phyloP scores from a whole-genome alignment of 2,113 vertebrate genomes.

The Rhinopithecus roxellana region DNA sequence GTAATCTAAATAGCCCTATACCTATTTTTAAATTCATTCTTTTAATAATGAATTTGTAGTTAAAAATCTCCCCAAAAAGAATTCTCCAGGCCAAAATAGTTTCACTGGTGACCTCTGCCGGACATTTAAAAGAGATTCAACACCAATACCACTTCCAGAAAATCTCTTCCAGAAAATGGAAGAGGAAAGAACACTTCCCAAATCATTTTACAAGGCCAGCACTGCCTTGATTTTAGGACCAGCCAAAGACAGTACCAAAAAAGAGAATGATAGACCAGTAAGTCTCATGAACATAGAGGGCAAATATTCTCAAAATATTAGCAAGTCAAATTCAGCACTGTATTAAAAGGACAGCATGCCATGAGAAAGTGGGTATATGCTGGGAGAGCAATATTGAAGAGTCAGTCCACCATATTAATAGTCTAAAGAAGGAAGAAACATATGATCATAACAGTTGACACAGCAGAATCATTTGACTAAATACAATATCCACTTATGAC shows the following conservation, averaged over 20 bases:
- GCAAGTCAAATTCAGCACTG: neutral
- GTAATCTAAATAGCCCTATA: neutral
- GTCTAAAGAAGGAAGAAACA: neutral
- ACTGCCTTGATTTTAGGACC: neutral
- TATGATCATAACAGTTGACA: neutral
- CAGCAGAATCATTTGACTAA: conserved; percentile 8
- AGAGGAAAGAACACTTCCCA: neutral
- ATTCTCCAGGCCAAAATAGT: neutral
- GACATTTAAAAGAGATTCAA: neutral
- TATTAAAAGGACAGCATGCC: neutral
- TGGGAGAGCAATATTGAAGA: neutral
- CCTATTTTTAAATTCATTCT: neutral
- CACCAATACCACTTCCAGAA: neutral
- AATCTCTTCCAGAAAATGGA: neutral
- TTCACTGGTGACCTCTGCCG: neutral
- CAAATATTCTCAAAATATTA: neutral
- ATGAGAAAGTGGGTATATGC: neutral
- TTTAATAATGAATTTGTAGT: neutral
- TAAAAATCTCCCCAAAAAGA: neutral
- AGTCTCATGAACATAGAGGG: neutral
- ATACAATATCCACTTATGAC: neutral
- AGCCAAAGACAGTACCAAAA: neutral
- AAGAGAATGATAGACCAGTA: neutral
- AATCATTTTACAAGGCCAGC: neutral
- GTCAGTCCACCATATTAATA: neutral